Base-by-base conservation (phyloP, 2,888 invertebrate species). In the Cistogaster globosa region DNA sequence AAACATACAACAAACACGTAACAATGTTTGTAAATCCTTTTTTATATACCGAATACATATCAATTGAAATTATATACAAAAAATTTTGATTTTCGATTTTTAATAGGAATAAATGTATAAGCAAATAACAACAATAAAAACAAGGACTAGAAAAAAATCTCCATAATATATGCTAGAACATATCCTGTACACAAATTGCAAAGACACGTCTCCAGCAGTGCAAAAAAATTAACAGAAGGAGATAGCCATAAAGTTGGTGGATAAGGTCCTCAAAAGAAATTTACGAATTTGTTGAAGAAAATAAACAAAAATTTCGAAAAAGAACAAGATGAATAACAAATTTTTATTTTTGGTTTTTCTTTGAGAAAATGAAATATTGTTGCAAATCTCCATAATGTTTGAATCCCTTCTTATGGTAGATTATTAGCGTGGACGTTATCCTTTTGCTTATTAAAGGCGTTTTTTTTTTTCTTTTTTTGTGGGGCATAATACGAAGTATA, bases 131-230 rank as follows among this genome's bases (percentile, higher is more conserved):
- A 26, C 36, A 58, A 72, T 9, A 72, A 38, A 32, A 55, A 20
- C 36, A 58, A 72, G 9, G 9, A 63, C 38, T 38, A 53, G 51
- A 85, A 88, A 87, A 86, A 89, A 90, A 90, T 92, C 91, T 90
- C 90, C 89, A 89, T 92, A 92, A 92, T 92, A 90, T 92, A 92
- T 92, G 91, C 92, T 90, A 88, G 89, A 91, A 90, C 92, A 92
- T 91, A 92, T 92, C 91, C 92, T 89, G 90, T 89, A 91, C 92
- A 92, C 92, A 92, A 92, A 92, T 92, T 92, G 92, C 90, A 90
- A 87, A 87, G 88, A 88, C 88, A 87, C 86, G 86, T 88, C 86
- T 86, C 87, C 87, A 65, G 81, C 86, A 63, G 87, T 45, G 86
- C 12, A 20, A 78, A 55, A 42, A 55, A 4, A 42, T 57, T 22